A percentile compares a stretch with the other conserved stretches of the same genome.
Evolutionary conservation across 2,888 invertebrate genomes (phyloP).

Genomic region (Tetanocera ferruginea): DNA sequence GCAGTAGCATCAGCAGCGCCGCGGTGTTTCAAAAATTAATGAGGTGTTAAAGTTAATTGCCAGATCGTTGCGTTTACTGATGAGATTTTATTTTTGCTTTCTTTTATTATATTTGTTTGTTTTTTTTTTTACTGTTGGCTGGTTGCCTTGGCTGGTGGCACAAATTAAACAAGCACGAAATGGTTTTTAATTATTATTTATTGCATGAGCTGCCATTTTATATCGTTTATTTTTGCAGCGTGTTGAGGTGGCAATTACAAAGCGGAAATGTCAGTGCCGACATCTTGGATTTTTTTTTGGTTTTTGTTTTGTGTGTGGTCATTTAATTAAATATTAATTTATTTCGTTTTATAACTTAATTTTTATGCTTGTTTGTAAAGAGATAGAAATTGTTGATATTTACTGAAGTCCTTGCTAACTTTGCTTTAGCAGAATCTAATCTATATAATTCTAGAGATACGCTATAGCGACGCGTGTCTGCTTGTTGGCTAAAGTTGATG

Average conservation of each 20-base stretch:
- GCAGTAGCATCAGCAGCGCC: neutral
- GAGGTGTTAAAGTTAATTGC: slow-evolving; percentile 39
- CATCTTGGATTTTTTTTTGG: slow-evolving; percentile 4
- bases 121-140: slow-evolving; percentile 21
- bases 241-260: slow-evolving; percentile 46
- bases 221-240: slow-evolving; percentile 33
- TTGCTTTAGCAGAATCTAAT: neutral
- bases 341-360: neutral
- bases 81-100: slow-evolving; percentile 32
- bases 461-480: neutral
- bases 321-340: neutral
- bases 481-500: neutral
- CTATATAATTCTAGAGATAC: slow-evolving; percentile 9
- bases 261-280: slow-evolving; percentile 27
- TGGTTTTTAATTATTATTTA: slow-evolving; percentile 36
- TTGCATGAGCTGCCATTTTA: slow-evolving; percentile 18
- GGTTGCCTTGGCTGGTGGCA: slow-evolving; percentile 17
- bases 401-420: neutral
- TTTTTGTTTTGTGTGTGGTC: neutral
- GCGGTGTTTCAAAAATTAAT: slow-evolving; percentile 34
- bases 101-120: neutral
- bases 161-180: slow-evolving; percentile 37
- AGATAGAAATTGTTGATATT: neutral
- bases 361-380: neutral
- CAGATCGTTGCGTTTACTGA: slow-evolving; percentile 35